Percentiles rank a stretch among this genome's conserved stretches.
Evolutionary conservation across 2,888 invertebrate genomes (phyloP).

Genomic region (Ochlodes sylvanus): DNA sequence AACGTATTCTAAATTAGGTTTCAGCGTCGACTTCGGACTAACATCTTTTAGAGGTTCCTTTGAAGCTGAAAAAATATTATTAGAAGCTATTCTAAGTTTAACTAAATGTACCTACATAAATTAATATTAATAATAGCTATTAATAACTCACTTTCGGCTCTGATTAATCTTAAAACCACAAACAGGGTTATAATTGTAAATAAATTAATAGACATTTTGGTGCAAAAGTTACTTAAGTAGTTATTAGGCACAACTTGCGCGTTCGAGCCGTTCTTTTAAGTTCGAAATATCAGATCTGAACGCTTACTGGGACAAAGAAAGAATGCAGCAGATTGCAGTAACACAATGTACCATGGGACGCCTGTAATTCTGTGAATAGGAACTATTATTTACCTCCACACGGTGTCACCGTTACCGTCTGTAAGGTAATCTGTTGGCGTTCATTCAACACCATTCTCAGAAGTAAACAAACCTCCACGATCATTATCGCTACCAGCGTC

Average conservation of each 20-base stretch:
- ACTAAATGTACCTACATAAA: neutral
- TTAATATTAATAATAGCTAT: neutral
- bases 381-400: constrained; percentile 55
- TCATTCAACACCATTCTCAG: constrained; percentile 54
- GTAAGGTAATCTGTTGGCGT: constrained; percentile 47
- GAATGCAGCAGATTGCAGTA: neutral
- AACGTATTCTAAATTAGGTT: constrained; percentile 39
- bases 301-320: constrained; percentile 1
- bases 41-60: constrained; percentile 48
- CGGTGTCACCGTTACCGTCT: constrained; percentile 44
- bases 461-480: constrained; percentile 53
- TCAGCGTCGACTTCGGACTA: constrained; percentile 43
- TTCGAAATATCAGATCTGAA: neutral
- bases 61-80: constrained; percentile 46
- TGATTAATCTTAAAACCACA: constrained; percentile 2
- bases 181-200: neutral
- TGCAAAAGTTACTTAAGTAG: too few relatives aligned
- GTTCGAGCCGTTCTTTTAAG: too few relatives aligned
- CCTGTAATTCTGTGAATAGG: constrained; percentile 43
- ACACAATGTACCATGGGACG: constrained; percentile 25
- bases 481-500: constrained; percentile 44
- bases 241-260: too few relatives aligned
- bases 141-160: constrained; percentile 14
- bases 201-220: constrained; percentile 20
- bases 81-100: neutral